Base-by-base conservation (phyloP, 1,140 invertebrate genomes). In the Bombus breviceps region DNA sequence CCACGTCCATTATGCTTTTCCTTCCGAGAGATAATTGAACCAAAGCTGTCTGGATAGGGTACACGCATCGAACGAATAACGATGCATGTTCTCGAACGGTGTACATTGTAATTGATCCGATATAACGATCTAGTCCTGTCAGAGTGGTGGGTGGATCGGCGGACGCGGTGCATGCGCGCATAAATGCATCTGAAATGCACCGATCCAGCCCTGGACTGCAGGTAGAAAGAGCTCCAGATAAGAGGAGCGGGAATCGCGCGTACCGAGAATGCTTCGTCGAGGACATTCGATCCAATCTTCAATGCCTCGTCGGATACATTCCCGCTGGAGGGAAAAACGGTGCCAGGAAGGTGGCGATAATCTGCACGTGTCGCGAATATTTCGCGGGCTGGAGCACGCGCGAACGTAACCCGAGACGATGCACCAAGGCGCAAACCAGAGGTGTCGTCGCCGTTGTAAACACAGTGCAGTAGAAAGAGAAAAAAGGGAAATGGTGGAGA, bases 221-320 rank as follows among this genome's bases (percentile, higher is more conserved):
- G 74, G 88, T 89, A 89, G 80, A 76, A 57, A 66, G 69, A 76
- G 75, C 47, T 59, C 78, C 64, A 90, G 89, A 87, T 90, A 90
- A 89, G 86, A 81, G 74, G 39, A 82, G 71, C 62, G 80, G 79
- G 80, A 89, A 74, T 72, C 85, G 37, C 43, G 85, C 75, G 83
- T 90, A 90, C 91, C 85, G 73, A 76, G 90, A 92, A 92, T 83
- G 91, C 91, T 73, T 87, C 78, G 75, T 84, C 68, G 86, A 62
- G 83, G 91, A 91, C 85, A 92, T 91, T 91, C 90, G 90, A 92
- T 92, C 90, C 90, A 90, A 91, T 87, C 90, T 91, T 47, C 88
- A 71, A 84, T 80, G 82, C 71, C 83, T 71, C 47, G 69, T 32
- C 47, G 39, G 41, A 28, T 57, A 39, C 53, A 62, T 68, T 62